Conservation (phyloP, 1,140 invertebrate species). For the Vanessa atalanta region DNA sequence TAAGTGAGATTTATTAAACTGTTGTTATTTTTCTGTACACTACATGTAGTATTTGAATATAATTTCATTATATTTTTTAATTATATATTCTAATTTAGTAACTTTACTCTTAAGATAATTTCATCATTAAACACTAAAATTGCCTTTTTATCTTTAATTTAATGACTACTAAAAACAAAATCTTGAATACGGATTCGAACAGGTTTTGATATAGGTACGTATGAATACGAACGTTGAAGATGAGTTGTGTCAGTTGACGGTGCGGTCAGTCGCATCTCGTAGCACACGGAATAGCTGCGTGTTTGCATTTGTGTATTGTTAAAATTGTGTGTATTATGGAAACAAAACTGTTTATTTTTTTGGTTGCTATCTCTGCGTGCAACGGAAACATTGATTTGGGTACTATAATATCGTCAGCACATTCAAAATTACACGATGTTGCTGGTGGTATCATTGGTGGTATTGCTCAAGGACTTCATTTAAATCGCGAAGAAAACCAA, state of each 20-base stretch:
- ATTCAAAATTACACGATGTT: constrained; percentile 35
- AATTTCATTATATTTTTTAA: too few relatives aligned
- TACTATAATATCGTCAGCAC: constrained; percentile 38
- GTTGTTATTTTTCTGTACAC: too few relatives aligned
- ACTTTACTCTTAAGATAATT: too few relatives aligned
- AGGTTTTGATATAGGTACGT: constrained; percentile 28
- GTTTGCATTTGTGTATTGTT: background rate
- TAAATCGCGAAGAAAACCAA: constrained; percentile 35
- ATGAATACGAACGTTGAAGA: constrained; percentile 26
- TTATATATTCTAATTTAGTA: too few relatives aligned
- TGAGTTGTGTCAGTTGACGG: constrained; percentile 35
- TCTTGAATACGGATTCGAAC: constrained; percentile 18
- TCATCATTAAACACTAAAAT: background rate
- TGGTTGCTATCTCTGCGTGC: constrained; percentile 36
- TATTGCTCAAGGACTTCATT: constrained; percentile 36
- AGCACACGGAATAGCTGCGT: constrained; percentile 15
- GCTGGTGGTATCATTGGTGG: constrained; percentile 38
- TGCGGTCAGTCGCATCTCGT: constrained; percentile 21
- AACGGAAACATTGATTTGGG: constrained; percentile 40
- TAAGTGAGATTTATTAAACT: too few relatives aligned
- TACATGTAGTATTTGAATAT: too few relatives aligned
- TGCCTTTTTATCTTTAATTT: background rate
- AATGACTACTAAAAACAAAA: constrained; percentile 5
- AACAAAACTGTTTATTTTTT: constrained; percentile 42
- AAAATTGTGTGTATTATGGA: constrained; percentile 38